Percentiles rank a stretch among this genome's conserved stretches.
phyloP scores from a whole-genome alignment of 2,888 invertebrate genomes.

The Smittia aterrima region DNA sequence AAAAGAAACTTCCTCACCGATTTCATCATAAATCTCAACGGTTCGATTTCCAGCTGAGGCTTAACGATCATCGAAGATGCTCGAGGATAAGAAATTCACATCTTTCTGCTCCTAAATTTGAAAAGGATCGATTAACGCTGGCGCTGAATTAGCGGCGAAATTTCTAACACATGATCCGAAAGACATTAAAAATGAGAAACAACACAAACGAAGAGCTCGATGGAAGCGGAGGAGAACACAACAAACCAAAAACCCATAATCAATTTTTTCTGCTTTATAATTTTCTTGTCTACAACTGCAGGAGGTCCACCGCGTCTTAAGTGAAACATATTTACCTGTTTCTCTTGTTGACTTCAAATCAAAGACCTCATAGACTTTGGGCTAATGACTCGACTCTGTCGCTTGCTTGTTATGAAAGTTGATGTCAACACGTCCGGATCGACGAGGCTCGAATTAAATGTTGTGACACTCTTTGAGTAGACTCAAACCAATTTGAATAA shows the following conservation, averaged over 20 bases:
- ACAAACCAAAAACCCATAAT: slow-evolving; percentile 36
- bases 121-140: slow-evolving; percentile 12
- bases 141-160: slow-evolving; percentile 1
- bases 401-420: slow-evolving; percentile 15
- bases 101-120: too few relatives aligned
- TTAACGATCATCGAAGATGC: too few relatives aligned
- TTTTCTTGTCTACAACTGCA: slow-evolving; percentile 42
- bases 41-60: too few relatives aligned
- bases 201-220: slow-evolving; percentile 14
- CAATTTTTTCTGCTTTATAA: slow-evolving; percentile 34
- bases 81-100: too few relatives aligned
- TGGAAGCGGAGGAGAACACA: slow-evolving; percentile 12
- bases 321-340: slow-evolving; percentile 19
- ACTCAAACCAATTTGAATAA: slow-evolving; percentile 9
- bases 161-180: slow-evolving; percentile 6
- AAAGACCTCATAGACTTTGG: slow-evolving; percentile 15
- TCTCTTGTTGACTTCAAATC: background rate
- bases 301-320: slow-evolving; percentile 22
- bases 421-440: slow-evolving; percentile 4
- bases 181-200: background rate
- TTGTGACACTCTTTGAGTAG: slow-evolving; percentile 14
- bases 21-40: too few relatives aligned
- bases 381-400: slow-evolving; percentile 21
- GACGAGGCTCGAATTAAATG: background rate
- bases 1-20: too few relatives aligned